Evolutionary conservation across 2,888 invertebrate species (phyloP).

Genomic region (Mechanitis messenoides): DNA sequence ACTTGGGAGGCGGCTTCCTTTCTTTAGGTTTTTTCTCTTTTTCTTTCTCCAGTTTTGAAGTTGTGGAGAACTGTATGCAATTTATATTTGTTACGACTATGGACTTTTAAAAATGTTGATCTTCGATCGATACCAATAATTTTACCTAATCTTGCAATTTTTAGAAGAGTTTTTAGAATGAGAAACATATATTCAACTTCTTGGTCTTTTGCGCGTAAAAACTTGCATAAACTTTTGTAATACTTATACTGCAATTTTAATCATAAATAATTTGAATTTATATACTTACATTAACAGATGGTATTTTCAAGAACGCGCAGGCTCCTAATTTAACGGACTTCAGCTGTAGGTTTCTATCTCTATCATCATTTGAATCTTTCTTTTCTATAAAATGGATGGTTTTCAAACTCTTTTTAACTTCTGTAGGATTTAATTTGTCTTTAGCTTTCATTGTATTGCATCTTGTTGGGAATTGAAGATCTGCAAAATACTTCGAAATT

Average conservation of each 20-base stretch:
- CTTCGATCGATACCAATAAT: too few species aligned
- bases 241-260: too few species aligned
- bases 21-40: slow-evolving; percentile 1
- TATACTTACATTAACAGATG: slow-evolving; percentile 22
- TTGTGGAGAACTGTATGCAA: slow-evolving; percentile 2
- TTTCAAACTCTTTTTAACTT: background rate
- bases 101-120: background rate
- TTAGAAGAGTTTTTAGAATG: too few species aligned
- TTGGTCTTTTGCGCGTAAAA: too few species aligned
- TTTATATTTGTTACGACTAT: background rate
- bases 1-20: slow-evolving; percentile 14
- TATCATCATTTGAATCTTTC: slow-evolving; percentile 10
- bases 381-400: slow-evolving; percentile 6
- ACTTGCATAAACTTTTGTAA: too few species aligned
- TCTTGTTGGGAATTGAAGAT: background rate
- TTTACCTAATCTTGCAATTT: too few species aligned
- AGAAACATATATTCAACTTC: too few species aligned
- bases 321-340: slow-evolving; percentile 27
- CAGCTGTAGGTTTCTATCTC: slow-evolving; percentile 4
- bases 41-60: slow-evolving; percentile 8
- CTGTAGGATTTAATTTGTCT: background rate
- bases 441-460: background rate
- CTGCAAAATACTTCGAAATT: background rate
- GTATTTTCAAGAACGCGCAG: slow-evolving; percentile 25
- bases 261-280: too few species aligned